Conservation (phyloP, 2,797 vertebrate species). For the Atherinosoma microstoma region DNA sequence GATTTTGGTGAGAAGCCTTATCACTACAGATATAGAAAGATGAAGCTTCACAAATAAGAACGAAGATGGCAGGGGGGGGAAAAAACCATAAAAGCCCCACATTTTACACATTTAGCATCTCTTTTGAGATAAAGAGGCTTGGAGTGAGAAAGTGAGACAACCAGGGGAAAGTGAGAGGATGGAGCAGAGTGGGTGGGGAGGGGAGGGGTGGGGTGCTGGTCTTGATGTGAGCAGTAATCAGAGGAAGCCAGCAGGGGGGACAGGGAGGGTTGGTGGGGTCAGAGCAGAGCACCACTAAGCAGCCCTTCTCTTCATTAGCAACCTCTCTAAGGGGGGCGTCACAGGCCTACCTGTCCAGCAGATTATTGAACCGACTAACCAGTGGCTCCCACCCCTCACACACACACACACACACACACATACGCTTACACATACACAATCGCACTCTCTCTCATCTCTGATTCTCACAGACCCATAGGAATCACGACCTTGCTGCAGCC, state of each 20-base stretch:
- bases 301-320: constrained; percentile 97
- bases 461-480: constrained; percentile 75
- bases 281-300: constrained; percentile 90
- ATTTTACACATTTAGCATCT: constrained; percentile 32
- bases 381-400: constrained; percentile 77
- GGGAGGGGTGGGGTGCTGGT: constrained; percentile 45
- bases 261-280: constrained; percentile 80
- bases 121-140: constrained; percentile 36
- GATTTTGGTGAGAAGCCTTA: constrained; percentile 8
- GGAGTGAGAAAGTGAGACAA: constrained; percentile 36
- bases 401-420: constrained; percentile 42
- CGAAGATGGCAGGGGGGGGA: no score
- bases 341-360: constrained; percentile 93
- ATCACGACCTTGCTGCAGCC: constrained; percentile 74
- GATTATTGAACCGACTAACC: constrained; percentile 94
- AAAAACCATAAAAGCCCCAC: constrained; percentile 7
- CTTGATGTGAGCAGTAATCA: constrained; percentile 76
- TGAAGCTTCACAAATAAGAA: constrained; percentile 6
- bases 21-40: neutral
- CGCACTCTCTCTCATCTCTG: constrained; percentile 65
- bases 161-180: constrained; percentile 40
- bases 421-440: constrained; percentile 36
- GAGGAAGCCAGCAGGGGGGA: constrained; percentile 78
- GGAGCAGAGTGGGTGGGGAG: constrained; percentile 30
- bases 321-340: constrained; percentile 90